Base-by-base conservation (phyloP, 1,140 invertebrate species). In the Ectropis grisescens region DNA sequence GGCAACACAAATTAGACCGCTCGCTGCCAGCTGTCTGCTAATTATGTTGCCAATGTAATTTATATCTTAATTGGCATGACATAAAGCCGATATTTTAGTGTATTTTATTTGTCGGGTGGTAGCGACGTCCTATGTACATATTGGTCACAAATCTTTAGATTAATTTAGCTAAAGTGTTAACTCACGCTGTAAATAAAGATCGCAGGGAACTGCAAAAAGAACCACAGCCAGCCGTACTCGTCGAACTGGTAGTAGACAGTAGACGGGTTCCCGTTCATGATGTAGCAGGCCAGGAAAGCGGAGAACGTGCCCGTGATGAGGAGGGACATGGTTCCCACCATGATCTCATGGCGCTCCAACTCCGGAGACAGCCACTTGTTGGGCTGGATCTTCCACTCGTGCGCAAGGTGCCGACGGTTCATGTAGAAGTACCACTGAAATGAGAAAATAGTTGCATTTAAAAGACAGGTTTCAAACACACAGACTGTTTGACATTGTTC, bases 321-420 rank as follows among this genome's bases (percentile, higher is more conserved):
- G 5, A 92, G 69, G 1, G 87, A 86, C 0, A 86, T 25, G 0
- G 83, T 85, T 1, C 90, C 90, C 2, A 88, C 45, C 26, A 89
- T 79, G 23, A 92, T 89, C 62, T 90, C 89, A 45, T 91, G 87
- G 9, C 84, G 72, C 58, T 91, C 89, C 16, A 90, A 55, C 29
- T 90, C 85, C 1, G 86, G 85, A 0, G 85, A 69, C 1, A 91
- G 47, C 85, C 87, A 91, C 46, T 89, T 89, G 7, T 84, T 82
- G 0, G 90, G 90, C 48, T 92, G 90, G 42, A 90, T 88, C 70
- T 92, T 92, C 90, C 90, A 92, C 44, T 89, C 85, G 23, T 88
- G 69, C 0, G 90, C 64, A 2, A 61, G 45, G 49, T 89, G 82
- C 0, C 85, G 59, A 59, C 85, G 84, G 0, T 82, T 64, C 1